A percentile compares a stretch with the other conserved stretches of the same genome.
Conservation (phyloP, 2,113 vertebrate species). For the Plectropomus leopardus region DNA sequence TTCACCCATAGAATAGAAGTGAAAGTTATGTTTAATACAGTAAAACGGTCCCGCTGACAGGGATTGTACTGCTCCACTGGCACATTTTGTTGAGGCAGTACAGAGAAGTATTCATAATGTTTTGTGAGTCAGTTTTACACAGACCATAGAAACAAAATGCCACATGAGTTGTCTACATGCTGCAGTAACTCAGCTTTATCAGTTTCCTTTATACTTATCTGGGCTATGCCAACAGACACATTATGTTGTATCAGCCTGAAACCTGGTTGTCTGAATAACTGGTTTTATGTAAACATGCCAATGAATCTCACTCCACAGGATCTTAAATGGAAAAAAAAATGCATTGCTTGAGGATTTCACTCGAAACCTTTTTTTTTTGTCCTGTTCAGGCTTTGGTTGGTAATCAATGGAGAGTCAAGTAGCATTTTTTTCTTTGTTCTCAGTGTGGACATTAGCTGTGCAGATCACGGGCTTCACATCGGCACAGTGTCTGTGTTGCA, state of each 20-base stretch:
- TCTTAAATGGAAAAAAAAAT: background rate
- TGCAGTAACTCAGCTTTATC: slow-evolving; percentile 2
- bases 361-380: background rate
- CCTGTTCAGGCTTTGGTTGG: background rate
- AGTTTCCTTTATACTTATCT: background rate
- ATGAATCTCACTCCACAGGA: background rate
- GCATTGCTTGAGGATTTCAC: background rate
- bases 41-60: background rate
- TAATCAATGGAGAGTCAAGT: slow-evolving; percentile 14
- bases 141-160: background rate
- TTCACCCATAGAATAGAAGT: background rate
- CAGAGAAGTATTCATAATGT: background rate
- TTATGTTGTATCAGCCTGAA: slow-evolving; percentile 8
- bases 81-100: background rate
- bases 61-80: background rate
- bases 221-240: background rate
- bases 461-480: background rate
- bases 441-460: background rate
- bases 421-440: background rate
- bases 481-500: background rate
- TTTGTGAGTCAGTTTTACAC: background rate
- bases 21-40: background rate
- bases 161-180: slow-evolving; percentile 13
- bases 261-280: slow-evolving; percentile 13
- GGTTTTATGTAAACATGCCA: slow-evolving; percentile 22